Base-by-base conservation (phyloP, 2,113 vertebrate genomes). In the Sebastes fasciatus region DNA sequence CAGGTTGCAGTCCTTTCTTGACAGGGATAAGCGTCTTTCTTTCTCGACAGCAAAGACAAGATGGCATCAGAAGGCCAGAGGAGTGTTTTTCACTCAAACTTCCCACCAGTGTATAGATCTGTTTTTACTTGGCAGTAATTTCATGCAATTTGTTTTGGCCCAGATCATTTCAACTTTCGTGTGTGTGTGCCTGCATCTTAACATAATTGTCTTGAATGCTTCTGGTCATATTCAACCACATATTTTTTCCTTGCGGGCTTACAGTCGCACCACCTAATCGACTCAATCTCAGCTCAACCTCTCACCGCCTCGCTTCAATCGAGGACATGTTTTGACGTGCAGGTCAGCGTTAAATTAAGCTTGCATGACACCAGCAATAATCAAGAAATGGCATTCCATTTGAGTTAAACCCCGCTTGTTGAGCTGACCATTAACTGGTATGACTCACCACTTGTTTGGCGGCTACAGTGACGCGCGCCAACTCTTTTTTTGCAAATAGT, bases 371-470 rank as follows among this genome's bases (percentile, higher is more conserved):
- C 83, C 8, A 52, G 78, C 86, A 85, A 86, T 88, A 90, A 92
- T 93, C 75, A 91, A 87, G 75, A 89, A 91, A 89, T 82, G 86
- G 26, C 80, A 46, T 83, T 89, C 63, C 70, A 86, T 93, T 88
- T 88, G 87, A 91, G 88, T 91, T 88, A 86, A 89, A 84, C 84
- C 73, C 82, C 14, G 66, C 85, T 82, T 74, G 80, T 89, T 83
- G 82, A 87, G 87, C 89, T 88, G 89, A 91, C 91, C 89, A 85
- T 92, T 89, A 88, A 82, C 83, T 5, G 74, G 8, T 16, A 26
- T 93, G 91, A 94, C 84, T 93, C 91, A 91, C 85, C 79, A 43
- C 79, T 86, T 91, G 72, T 89, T 90, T 89, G 83, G 88, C 72
- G 60, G 85, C 79, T 63, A 14, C 80, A 3, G 72, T 89, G 83